These are phyloP conservation scores for Budorcas taxicolor DNA, from an alignment of 2,113 vertebrate genomes.

Conservation along the genomic window DNA sequence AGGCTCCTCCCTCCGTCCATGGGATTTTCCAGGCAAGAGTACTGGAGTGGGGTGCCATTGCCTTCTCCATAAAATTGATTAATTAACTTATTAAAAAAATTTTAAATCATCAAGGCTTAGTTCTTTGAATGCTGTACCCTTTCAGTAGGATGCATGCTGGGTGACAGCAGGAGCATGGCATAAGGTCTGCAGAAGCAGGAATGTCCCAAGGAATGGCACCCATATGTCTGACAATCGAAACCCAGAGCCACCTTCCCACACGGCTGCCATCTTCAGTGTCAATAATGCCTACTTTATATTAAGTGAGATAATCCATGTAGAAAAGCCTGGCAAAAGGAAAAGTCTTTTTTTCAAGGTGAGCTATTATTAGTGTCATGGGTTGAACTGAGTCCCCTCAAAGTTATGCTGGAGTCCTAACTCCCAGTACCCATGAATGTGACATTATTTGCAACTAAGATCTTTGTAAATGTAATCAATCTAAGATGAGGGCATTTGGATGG, in stretches of 20 bases:
- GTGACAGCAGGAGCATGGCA: slow-evolving; percentile 85
- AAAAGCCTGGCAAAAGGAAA: not conserved
- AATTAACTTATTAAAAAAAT: not conserved
- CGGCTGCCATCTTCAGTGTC: not conserved
- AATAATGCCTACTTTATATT: not conserved
- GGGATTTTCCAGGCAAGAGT: too few relatives aligned
- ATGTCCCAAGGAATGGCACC: slow-evolving; percentile 6
- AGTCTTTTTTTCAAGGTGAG: not conserved
- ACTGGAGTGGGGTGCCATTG: too few relatives aligned
- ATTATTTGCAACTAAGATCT: not conserved
- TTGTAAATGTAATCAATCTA: not conserved
- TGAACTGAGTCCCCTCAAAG: not conserved
- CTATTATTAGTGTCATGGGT: not conserved
- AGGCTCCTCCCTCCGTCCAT: too few relatives aligned
- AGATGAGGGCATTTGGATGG: not conserved
- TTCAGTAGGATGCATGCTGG: slow-evolving; percentile 90
- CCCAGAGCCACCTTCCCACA: not conserved
- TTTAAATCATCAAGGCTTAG: slow-evolving; percentile 72
- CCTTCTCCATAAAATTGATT: not conserved
- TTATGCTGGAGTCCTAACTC: not conserved
- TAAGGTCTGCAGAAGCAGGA: not conserved
- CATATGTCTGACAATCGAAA: not conserved
- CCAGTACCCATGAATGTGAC: not conserved
- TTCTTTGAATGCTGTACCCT: slow-evolving; percentile 95
- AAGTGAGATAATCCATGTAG: not conserved